Conservation (phyloP, 2,113 vertebrate species). For the Psittacara wagleri region DNA sequence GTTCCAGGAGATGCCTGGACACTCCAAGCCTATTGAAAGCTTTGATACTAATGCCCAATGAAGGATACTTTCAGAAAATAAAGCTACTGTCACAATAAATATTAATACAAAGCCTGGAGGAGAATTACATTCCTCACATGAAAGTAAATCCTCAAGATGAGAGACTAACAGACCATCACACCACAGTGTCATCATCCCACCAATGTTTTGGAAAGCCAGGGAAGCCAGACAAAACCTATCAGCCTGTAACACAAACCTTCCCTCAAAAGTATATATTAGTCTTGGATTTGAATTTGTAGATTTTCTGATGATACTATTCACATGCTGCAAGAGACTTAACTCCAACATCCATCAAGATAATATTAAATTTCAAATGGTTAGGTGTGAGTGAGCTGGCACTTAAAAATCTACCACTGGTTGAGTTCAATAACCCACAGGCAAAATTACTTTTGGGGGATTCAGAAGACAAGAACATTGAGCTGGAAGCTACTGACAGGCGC, state of each 20-base stretch:
- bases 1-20: background rate
- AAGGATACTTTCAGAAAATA: background rate
- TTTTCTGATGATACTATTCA: background rate
- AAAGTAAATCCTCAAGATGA: background rate
- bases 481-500: background rate
- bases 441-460: background rate
- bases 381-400: background rate
- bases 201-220: conserved; percentile 1
- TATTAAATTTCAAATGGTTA: background rate
- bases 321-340: background rate
- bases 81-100: background rate
- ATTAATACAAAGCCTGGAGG: background rate
- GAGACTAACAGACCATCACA: conserved; percentile 4
- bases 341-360: background rate
- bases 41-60: background rate
- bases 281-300: background rate
- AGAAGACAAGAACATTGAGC: background rate
- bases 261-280: background rate
- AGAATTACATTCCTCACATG: background rate
- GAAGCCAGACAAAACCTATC: conserved; percentile 43
- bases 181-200: background rate
- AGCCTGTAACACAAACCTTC: conserved; percentile 28
- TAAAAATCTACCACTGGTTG: background rate
- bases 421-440: background rate
- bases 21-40: background rate